Evolutionary conservation across 1,140 invertebrate genomes (phyloP).

Genomic region (Oedothorax gibbosus): DNA sequence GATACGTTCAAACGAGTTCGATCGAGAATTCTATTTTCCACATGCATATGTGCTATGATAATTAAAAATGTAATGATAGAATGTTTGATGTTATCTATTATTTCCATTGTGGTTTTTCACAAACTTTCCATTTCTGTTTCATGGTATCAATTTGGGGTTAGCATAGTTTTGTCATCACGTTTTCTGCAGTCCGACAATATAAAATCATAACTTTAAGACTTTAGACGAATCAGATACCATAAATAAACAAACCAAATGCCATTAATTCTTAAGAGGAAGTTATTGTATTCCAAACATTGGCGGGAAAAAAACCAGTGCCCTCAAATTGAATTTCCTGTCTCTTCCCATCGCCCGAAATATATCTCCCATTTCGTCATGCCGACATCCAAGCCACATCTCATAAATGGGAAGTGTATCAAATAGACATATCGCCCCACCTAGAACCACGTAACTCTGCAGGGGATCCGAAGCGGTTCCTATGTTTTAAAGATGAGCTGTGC

Average conservation of each 20-base stretch:
- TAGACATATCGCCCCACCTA: background rate
- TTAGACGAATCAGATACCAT: background rate
- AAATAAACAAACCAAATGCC: background rate
- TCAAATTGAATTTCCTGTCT: constrained; percentile 25
- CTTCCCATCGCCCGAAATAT: constrained; percentile 26
- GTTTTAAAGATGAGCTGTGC: constrained; percentile 39
- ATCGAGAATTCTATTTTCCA: no score
- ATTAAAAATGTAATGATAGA: no score
- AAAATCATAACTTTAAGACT: no score
- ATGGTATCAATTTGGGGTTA: no score
- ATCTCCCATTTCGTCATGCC: constrained; percentile 26
- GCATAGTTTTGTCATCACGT: no score
- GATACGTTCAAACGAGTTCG: no score
- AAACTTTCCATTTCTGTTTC: no score
- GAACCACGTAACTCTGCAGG: background rate
- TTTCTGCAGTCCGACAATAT: no score
- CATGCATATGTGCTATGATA: no score
- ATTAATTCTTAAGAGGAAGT: background rate
- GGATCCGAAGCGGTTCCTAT: background rate
- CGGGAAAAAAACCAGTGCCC: background rate
- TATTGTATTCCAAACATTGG: background rate
- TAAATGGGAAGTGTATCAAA: constrained; percentile 30
- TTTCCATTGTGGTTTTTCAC: no score
- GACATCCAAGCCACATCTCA: constrained; percentile 31
- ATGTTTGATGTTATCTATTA: no score